Base-by-base conservation (phyloP, 2,113 vertebrate genomes). In the Neolamprologus caudopunctatus region DNA sequence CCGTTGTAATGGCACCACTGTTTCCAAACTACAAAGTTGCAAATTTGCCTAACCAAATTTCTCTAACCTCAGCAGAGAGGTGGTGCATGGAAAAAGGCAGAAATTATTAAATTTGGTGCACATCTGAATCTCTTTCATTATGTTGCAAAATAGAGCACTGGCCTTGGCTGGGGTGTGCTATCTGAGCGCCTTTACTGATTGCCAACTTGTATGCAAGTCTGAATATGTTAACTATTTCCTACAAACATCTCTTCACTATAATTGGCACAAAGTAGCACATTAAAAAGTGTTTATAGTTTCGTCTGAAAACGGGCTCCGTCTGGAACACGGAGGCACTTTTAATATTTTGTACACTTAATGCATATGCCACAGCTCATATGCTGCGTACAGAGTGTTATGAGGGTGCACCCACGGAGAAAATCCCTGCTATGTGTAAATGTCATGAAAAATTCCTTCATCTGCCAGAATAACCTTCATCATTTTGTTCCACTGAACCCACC, bases 391-490 rank as follows among this genome's bases (percentile, higher is more conserved):
- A 90, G 89, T 87, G 91, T 95, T 95, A 94, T 94, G 94, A 95
- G 89, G 78, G 79, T 42, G 84, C 91, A 86, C 85, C 61, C 24
- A 10, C 87, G 71, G 89, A 94, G 81, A 94, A 93, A 95, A 95
- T 92, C 94, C 90, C 87, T 63, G 85, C 89, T 92, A 92, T 82
- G 86, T 82, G 92, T 94, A 96, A 96, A 96, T 96, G 96, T 96
- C 96, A 96, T 83, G 87, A 94, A 93, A 94, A 93, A 95, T 92
- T 93, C 92, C 94, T 94, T 95, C 94, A 94, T 96, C 93, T 96
- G 93, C 83, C 87, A 66, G 94, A 94, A 96, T 94, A 96, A 95
- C 95, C 94, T 94, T 96, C 94, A 95, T 93, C 94, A 96, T 96
- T 96, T 96, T 97, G 95, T 96, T 95, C 93, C 88, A 53, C 90